Evolutionary conservation across 2,888 invertebrate species (phyloP).

Genomic region (Brenthis ino): DNA sequence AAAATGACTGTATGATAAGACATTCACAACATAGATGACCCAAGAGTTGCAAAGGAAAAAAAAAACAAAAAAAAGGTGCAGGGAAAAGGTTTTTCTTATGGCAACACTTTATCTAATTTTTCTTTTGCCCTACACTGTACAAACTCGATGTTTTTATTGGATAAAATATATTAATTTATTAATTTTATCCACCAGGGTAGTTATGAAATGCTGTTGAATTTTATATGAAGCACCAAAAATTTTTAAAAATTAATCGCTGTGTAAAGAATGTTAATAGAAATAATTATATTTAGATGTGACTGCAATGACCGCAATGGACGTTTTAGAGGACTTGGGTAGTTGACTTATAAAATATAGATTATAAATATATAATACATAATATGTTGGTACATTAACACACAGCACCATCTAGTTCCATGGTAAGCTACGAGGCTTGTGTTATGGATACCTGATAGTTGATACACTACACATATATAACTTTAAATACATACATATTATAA

Average conservation of each 20-base stretch:
- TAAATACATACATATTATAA: too few species aligned
- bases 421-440: too few species aligned
- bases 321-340: constrained; percentile 21
- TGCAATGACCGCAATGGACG: constrained; percentile 9
- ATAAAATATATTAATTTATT: constrained; percentile 39
- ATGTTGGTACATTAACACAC: too few species aligned
- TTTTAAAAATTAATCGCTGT: constrained; percentile 19
- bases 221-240: constrained; percentile 41
- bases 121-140: constrained; percentile 72
- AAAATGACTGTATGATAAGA: constrained; percentile 28
- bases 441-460: too few species aligned
- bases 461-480: too few species aligned
- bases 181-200: constrained; percentile 52
- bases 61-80: constrained; percentile 58
- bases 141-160: constrained; percentile 64
- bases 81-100: constrained; percentile 55
- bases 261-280: constrained; percentile 23
- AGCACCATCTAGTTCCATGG: too few species aligned
- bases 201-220: constrained; percentile 72
- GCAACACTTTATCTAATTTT: constrained; percentile 69
- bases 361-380: too few species aligned
- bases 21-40: constrained; percentile 21
- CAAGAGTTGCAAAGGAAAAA: constrained; percentile 35
- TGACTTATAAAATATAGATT: constrained; percentile 9
- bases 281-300: neutral